Evolutionary conservation across 2,888 invertebrate genomes (phyloP).

Genomic region (Plebejus argus): DNA sequence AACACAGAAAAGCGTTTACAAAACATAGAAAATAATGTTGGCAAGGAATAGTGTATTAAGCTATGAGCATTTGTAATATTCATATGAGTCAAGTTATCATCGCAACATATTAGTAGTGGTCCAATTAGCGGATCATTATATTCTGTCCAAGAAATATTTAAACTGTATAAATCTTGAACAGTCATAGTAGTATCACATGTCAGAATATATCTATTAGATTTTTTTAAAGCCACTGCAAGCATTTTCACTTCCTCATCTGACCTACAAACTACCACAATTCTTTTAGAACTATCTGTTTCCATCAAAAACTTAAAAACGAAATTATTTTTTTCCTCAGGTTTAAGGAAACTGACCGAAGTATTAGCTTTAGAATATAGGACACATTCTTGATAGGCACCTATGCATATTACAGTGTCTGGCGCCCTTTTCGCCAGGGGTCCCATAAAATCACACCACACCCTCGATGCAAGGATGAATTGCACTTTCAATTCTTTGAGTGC

Average conservation of each 20-base stretch:
- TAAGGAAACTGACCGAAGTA: constrained; percentile 61
- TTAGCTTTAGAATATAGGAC: constrained; percentile 83
- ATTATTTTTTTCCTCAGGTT: constrained; percentile 65
- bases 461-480: constrained; percentile 82
- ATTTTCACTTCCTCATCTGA: constrained; percentile 77
- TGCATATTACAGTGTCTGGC: constrained; percentile 83
- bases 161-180: constrained; percentile 62
- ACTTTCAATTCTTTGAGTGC: constrained; percentile 68
- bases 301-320: constrained; percentile 73
- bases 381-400: constrained; percentile 88
- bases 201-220: constrained; percentile 53
- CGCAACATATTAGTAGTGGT: constrained; percentile 85
- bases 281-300: constrained; percentile 65
- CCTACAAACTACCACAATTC: constrained; percentile 83
- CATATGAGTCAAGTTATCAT: constrained; percentile 82
- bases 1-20: constrained; percentile 85
- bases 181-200: constrained; percentile 62
- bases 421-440: constrained; percentile 78
- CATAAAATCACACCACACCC: constrained; percentile 83
- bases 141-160: constrained; percentile 63
- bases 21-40: constrained; percentile 84
- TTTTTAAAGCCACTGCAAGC: constrained; percentile 53
- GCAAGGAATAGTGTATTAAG: constrained; percentile 87
- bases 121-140: constrained; percentile 65
- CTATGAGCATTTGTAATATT: constrained; percentile 83